Evolutionary conservation across 2,113 vertebrate species (phyloP), one percentile per base, ranked within the genome.

Genomic region (Apodemus speciosus): DNA sequence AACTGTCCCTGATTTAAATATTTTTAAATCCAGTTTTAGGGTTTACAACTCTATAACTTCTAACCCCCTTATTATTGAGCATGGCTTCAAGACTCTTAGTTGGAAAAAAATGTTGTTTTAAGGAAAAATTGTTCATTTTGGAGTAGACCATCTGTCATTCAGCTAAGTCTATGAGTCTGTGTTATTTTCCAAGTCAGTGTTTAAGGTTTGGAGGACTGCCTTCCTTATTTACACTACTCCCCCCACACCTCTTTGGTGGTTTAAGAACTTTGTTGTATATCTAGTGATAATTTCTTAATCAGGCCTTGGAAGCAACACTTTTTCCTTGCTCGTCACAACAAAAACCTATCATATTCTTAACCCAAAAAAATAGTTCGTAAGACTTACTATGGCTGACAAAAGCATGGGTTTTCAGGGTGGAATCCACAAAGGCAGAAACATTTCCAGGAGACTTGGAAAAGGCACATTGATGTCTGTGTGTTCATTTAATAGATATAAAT

Each of bases 1-100:
- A 62, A 89, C 76, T 91, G 86, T 92, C 90, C 0, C 16, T 80
- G 46, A 56, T 11, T 88, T 94, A 86, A 94, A 86, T 81, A 66
- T 85, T 92, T 81, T 64, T 43, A 51, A 95, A 80, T 81, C 84
- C 46, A 51, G 46, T 73, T 94, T 91, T 94, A 90, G 68, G 79
- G 66, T 90, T 77, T 93, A 66, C 38, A 68, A 89, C 38, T 84
- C 32, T 58, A 88, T 68, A 75, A 85, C 80, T 89, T 46, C 53
- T 83, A 69, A 56, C 35, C 9, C 53, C 15, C n/a, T 96, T 27
- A 20, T 81, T 80, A 81, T 7, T 87, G 79, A 89, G 3, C 53
- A 60, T 51, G 18, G 13, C 43, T 92, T 93, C 49, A 84, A 66
- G 51, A 87, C 89, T 92, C 86, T 94, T 87, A 40, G 30, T 66